Base-by-base conservation (phyloP, 1,140 invertebrate genomes). In the Aphelenchoides besseyi region DNA sequence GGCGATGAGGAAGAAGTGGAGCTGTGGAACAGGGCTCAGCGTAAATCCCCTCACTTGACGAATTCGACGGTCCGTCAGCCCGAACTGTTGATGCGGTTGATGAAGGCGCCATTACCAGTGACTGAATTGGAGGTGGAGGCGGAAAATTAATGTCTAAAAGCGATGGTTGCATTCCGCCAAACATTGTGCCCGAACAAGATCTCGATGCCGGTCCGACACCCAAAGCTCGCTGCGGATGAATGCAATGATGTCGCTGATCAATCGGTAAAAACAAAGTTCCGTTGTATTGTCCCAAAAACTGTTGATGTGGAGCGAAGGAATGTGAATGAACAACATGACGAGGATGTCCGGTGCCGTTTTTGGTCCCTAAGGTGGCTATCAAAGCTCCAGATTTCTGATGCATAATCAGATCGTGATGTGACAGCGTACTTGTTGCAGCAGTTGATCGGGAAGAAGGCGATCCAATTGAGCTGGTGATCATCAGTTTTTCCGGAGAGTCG, bases 71-170 rank as follows among this genome's bases (percentile, higher is more conserved):
- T 1, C 18, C 16, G n/a, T 66, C 37, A 12, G 62, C 3, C 1
- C 57, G 63, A 23, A 12, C 16, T n/a, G 54, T 69, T 18, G 70
- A 69, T 35, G 70, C 37, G 28, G 18, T 33, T 2, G 35, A 57
- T 9, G 69, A 72, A 71, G 67, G 69, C 8, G 69, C 12, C 12
- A 48, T 12, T 9, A 18, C 16, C 16, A 16, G 12, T 18, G 57
- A 9, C 57, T 12, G 57, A 61, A 16, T 12, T 32, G 66, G 66
- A 9, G 70, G 73, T 16, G 73, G 73, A 8, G 72, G 72, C 1
- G 73, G 73, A 28, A 74, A 74, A 54, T 74, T 54, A 32, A 74
- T 73, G 36, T 77, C 67, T 30, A 76, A 59, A 29, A 74, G 62
- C 16, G 73, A 74, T n/a, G 73, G 74, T 37, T 64, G 54, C 23